phyloP scores from a whole-genome alignment of 2,113 vertebrate species.

The Nyctibius bracteatus region DNA sequence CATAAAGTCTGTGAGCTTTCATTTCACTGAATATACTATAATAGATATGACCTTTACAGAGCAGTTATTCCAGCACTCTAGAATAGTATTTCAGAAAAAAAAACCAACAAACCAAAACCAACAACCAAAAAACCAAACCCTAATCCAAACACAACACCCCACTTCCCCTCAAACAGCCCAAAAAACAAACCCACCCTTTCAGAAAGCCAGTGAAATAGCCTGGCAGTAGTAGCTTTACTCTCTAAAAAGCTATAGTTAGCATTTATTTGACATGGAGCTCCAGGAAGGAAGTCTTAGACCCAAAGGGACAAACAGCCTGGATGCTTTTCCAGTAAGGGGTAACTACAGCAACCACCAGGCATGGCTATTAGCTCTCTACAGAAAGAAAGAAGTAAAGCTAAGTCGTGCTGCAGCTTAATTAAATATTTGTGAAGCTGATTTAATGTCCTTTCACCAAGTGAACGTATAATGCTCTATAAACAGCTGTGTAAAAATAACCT shows the following conservation, averaged over 20 bases:
- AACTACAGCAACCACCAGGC: slow-evolving; percentile 29
- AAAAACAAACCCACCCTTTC: neutral
- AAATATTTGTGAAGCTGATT: slow-evolving; percentile 76
- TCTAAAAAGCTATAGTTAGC: neutral
- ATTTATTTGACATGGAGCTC: neutral
- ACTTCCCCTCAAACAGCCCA: accelerated
- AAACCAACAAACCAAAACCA: neutral
- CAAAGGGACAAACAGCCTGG: neutral
- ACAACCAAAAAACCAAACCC: neutral
- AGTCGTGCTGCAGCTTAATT: slow-evolving; percentile 48
- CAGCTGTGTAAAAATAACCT: slow-evolving; percentile 54
- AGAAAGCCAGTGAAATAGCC: neutral
- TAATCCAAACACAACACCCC: neutral
- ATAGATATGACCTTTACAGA: neutral
- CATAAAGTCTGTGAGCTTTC: neutral
- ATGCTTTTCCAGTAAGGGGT: neutral
- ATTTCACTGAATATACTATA: neutral
- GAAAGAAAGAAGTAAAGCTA: neutral
- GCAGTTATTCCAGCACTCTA: neutral
- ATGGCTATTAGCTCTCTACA: neutral
- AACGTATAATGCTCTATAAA: neutral
- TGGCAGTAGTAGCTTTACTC: neutral
- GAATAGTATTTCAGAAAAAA: neutral
- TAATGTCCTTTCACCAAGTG: slow-evolving; percentile 53
- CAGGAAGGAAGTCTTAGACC: neutral